phyloP scores from a whole-genome alignment of 2,888 invertebrate genomes.

The Sycophila texana region DNA sequence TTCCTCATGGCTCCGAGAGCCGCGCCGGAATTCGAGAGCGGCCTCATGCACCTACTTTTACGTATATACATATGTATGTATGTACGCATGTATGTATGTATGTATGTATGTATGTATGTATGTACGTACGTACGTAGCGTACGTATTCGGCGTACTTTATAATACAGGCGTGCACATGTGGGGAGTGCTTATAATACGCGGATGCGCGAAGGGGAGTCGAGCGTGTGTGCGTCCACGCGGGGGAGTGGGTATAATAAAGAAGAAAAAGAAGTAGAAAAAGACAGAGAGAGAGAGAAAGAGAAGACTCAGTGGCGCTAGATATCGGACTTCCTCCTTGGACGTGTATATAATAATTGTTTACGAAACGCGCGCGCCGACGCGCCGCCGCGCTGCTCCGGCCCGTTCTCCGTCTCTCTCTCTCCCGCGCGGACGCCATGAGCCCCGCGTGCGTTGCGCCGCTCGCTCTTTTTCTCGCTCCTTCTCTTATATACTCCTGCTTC shows the following conservation, averaged over 20 bases:
- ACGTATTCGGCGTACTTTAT: too few relatives aligned
- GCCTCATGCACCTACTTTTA: too few relatives aligned
- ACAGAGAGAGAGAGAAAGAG: background rate
- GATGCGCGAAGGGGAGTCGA: too few relatives aligned
- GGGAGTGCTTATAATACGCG: too few relatives aligned
- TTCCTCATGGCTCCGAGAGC: background rate
- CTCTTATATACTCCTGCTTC: background rate
- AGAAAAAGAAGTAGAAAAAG: background rate
- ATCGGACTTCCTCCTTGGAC: slow-evolving; percentile 27
- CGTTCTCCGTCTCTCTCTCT: slow-evolving; percentile 25
- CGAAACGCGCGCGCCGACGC: slow-evolving; percentile 44
- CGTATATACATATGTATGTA: too few relatives aligned
- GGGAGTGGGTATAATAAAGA: background rate
- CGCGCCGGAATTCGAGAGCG: too few relatives aligned
- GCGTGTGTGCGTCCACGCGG: background rate
- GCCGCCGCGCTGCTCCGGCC: slow-evolving; percentile 32
- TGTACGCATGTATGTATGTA: too few relatives aligned
- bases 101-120: too few relatives aligned
- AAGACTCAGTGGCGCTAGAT: background rate
- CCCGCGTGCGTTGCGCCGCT: background rate
- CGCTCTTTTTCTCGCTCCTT: slow-evolving; percentile 59
- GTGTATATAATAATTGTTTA: slow-evolving; percentile 51
- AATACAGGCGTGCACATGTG: too few relatives aligned
- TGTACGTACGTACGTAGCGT: background rate
- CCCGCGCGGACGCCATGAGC: slow-evolving; percentile 34